phyloP scores from a whole-genome alignment of 2,888 invertebrate genomes.

The Protodeltote pygarga region DNA sequence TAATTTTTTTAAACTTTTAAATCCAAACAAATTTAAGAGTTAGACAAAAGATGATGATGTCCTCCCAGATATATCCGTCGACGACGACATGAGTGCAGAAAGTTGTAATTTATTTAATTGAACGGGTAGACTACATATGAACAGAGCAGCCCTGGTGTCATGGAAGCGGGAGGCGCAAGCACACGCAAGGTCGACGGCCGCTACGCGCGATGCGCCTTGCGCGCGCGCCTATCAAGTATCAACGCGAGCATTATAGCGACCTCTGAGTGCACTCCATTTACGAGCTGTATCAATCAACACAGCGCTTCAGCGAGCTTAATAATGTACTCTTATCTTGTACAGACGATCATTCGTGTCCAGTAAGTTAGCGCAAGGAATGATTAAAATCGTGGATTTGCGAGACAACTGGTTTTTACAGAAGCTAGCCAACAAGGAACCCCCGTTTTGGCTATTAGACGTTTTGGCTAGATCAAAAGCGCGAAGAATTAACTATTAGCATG shows the following conservation, averaged over 20 bases:
- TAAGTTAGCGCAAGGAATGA: neutral
- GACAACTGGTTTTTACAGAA: neutral
- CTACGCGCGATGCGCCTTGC: slow-evolving; percentile 46
- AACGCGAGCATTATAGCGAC: slow-evolving; percentile 11
- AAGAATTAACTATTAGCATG: too few relatives aligned
- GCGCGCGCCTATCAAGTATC: slow-evolving; percentile 30
- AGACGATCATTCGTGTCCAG: neutral
- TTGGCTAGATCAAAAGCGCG: too few relatives aligned
- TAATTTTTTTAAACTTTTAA: too few relatives aligned
- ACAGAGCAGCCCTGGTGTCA: slow-evolving; percentile 14
- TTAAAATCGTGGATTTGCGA: too few relatives aligned
- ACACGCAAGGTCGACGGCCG: slow-evolving; percentile 67
- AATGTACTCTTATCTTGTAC: slow-evolving; percentile 17
- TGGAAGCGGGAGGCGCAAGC: slow-evolving; percentile 50
- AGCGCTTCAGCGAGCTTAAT: slow-evolving; percentile 16
- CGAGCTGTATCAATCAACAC: slow-evolving; percentile 23
- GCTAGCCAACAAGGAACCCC: too few relatives aligned
- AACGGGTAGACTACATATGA: neutral
- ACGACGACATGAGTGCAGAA: too few relatives aligned
- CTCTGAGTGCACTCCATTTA: slow-evolving; percentile 25
- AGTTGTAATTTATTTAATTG: too few relatives aligned
- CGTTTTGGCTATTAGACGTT: too few relatives aligned
- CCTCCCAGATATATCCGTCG: too few relatives aligned
- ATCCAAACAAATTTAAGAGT: too few relatives aligned
- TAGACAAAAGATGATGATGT: too few relatives aligned